Evolutionary conservation across 1,140 invertebrate species (phyloP).

Genomic region (Drosophila aff.): DNA sequence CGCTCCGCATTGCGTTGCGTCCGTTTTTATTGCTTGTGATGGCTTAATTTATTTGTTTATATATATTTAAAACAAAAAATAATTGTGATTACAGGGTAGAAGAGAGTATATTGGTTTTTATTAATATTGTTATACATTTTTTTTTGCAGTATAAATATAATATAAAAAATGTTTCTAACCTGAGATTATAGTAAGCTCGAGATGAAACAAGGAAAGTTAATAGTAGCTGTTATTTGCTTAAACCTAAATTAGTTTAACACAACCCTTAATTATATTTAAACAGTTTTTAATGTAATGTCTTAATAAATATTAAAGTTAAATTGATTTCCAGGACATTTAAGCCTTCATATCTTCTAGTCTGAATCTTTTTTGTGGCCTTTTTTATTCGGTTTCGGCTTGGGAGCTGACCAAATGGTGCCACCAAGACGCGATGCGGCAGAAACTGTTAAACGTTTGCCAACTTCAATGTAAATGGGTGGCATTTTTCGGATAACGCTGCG

Average conservation of each 20-base stretch:
- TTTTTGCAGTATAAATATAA: neutral
- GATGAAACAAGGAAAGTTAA: too few relatives aligned
- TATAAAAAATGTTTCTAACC: too few relatives aligned
- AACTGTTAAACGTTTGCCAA: slow-evolving; percentile 73
- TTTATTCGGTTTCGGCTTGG: slow-evolving; percentile 12
- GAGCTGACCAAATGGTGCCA: slow-evolving; percentile 78
- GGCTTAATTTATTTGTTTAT: slow-evolving; percentile 74
- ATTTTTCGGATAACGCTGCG: slow-evolving; percentile 52
- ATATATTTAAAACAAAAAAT: slow-evolving; percentile 22
- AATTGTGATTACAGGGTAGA: slow-evolving; percentile 4
- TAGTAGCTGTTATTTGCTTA: too few relatives aligned
- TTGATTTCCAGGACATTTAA: neutral
- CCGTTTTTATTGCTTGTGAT: slow-evolving; percentile 66
- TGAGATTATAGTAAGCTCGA: too few relatives aligned
- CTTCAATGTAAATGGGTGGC: slow-evolving; percentile 63
- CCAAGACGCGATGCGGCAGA: slow-evolving; percentile 69
- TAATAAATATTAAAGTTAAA: neutral
- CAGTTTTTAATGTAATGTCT: too few relatives aligned
- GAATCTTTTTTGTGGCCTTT: neutral
- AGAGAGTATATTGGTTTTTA: neutral
- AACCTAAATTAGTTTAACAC: too few relatives aligned
- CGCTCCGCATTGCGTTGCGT: slow-evolving; percentile 66
- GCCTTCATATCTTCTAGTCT: neutral
- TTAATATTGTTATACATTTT: neutral
- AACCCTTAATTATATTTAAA: neutral